Percentiles rank a stretch among this genome's conserved stretches.
phyloP scores from a whole-genome alignment of 2,888 invertebrate species.

The Drosophila rellima region DNA sequence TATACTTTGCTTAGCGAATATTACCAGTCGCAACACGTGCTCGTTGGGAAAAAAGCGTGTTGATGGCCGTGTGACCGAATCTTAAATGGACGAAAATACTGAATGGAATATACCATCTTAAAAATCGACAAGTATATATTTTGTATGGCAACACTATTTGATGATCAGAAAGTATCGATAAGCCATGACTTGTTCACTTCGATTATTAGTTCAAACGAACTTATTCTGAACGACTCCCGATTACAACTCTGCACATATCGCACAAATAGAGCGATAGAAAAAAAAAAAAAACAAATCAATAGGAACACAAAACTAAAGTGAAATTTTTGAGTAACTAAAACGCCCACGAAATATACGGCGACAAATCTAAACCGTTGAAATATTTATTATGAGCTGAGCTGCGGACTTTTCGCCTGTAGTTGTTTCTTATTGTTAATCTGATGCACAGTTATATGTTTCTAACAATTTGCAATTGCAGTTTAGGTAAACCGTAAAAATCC shows the following conservation, averaged over 20 bases:
- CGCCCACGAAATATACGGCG: constrained; percentile 48
- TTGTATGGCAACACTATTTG: too few relatives aligned
- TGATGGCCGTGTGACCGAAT: not conserved
- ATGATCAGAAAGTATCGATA: too few relatives aligned
- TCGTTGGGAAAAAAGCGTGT: constrained; percentile 41
- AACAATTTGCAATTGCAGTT: constrained; percentile 60
- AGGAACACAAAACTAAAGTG: constrained; percentile 15
- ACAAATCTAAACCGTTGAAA: constrained; percentile 35
- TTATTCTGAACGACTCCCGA: too few relatives aligned
- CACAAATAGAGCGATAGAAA: too few relatives aligned
- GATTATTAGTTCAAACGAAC: too few relatives aligned
- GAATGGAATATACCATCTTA: too few relatives aligned
- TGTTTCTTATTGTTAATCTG: constrained; percentile 8
- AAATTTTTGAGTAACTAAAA: constrained; percentile 43
- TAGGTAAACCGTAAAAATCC: constrained; percentile 78
- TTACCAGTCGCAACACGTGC: constrained; percentile 56
- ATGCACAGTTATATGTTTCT: constrained; percentile 11
- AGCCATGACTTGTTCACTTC: too few relatives aligned
- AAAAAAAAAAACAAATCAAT: constrained; percentile 42
- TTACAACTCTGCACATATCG: too few relatives aligned
- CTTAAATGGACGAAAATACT: too few relatives aligned
- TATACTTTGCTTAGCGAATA: constrained; percentile 30
- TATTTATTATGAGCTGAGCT: constrained; percentile 23
- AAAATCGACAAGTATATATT: too few relatives aligned
- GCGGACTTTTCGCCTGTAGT: constrained; percentile 5